phyloP scores from a whole-genome alignment of 1,140 invertebrate species.

The Trissolcus basalis region DNA sequence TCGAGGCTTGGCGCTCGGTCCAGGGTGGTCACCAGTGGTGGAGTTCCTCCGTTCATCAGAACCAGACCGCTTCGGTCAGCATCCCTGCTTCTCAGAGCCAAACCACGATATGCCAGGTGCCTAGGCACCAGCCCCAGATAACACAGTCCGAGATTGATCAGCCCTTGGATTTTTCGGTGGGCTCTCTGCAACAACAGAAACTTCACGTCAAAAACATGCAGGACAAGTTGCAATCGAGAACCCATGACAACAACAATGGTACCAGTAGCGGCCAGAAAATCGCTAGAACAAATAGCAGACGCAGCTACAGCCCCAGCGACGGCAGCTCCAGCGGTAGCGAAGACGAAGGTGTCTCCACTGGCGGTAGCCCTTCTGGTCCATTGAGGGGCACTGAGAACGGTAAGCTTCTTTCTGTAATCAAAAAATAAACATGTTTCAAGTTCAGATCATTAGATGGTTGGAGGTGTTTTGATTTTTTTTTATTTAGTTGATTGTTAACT shows the following conservation, averaged over 20 bases:
- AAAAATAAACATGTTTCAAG: too few species aligned
- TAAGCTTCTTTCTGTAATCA: constrained; percentile 63
- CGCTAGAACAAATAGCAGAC: constrained; percentile 59
- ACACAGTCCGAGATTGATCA: constrained; percentile 70
- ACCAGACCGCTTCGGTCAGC: constrained; percentile 54
- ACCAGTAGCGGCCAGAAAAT: constrained; percentile 61
- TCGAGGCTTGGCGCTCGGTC: constrained; percentile 72
- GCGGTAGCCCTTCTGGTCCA: constrained; percentile 71
- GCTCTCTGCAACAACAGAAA: constrained; percentile 71
- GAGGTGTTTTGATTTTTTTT: too few species aligned
- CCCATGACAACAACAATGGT: constrained; percentile 73
- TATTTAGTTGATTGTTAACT: too few species aligned
- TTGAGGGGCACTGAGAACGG: constrained; percentile 70
- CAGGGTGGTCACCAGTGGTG: constrained; percentile 73
- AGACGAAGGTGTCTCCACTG: constrained; percentile 73
- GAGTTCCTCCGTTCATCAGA: constrained; percentile 66
- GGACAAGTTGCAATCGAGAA: constrained; percentile 62
- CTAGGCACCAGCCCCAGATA: constrained; percentile 62
- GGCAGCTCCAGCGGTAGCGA: constrained; percentile 70
- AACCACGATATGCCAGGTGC: constrained; percentile 63
- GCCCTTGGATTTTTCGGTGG: constrained; percentile 74
- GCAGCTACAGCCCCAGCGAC: constrained; percentile 73
- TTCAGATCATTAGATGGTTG: too few species aligned
- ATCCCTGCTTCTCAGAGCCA: constrained; percentile 56
- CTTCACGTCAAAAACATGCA: constrained; percentile 68